Conservation (phyloP, 2,888 invertebrate genomes). For the Limnephilus auricula region DNA sequence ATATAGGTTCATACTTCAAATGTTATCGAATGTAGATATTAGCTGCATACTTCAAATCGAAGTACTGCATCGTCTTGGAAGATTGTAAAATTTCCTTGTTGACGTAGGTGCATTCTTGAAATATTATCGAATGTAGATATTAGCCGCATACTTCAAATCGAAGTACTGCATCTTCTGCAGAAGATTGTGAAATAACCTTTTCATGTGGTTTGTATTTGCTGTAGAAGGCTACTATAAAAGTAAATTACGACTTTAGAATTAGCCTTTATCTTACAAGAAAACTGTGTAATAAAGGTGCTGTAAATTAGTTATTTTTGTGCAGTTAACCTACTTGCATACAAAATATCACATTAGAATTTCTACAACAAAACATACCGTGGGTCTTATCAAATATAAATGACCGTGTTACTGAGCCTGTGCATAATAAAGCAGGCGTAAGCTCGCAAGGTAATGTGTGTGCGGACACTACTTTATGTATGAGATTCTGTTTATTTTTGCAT, state of each 20-base stretch:
- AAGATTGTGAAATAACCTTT: too few relatives aligned
- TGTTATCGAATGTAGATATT: too few relatives aligned
- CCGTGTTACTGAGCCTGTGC: constrained; percentile 2
- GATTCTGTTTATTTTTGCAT: constrained; percentile 20
- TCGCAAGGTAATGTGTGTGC: not conserved
- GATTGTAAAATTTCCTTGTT: too few relatives aligned
- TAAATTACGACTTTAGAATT: not conserved
- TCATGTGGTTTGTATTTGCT: too few relatives aligned
- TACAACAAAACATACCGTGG: not conserved
- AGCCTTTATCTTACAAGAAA: not conserved
- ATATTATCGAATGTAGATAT: too few relatives aligned
- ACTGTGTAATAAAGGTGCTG: not conserved
- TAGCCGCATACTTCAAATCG: too few relatives aligned
- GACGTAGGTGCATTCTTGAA: too few relatives aligned
- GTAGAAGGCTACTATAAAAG: not conserved
- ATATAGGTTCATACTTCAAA: too few relatives aligned
- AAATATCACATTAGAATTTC: not conserved
- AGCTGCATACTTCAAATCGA: too few relatives aligned
- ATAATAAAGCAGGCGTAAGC: constrained; percentile 29
- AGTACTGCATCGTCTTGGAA: not conserved
- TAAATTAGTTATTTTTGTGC: not conserved
- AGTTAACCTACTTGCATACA: constrained; percentile 27
- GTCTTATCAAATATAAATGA: constrained; percentile 50
- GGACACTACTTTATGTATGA: constrained; percentile 10
- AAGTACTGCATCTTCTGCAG: not conserved